Percentiles rank a stretch among this genome's conserved stretches.
Conservation (phyloP, 1,140 invertebrate species). For the Schlechtendalia chinensis region DNA sequence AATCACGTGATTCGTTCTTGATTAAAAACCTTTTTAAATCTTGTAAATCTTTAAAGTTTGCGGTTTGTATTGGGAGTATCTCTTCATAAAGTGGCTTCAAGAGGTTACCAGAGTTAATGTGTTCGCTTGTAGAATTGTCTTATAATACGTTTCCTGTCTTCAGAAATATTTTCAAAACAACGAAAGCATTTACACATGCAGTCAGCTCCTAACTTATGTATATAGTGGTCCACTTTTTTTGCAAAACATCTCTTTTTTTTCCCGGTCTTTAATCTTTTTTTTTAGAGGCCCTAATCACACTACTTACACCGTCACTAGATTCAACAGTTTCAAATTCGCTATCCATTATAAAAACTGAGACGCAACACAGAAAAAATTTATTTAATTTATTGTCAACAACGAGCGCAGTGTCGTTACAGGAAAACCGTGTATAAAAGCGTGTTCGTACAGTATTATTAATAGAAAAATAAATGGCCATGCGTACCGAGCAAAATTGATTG, state of each 20-base stretch:
- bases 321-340: too few species aligned
- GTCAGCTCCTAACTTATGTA: constrained; percentile 37
- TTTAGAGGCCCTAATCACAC: not conserved
- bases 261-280: not conserved
- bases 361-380: too few species aligned
- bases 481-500: too few species aligned
- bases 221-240: not conserved
- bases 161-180: constrained; percentile 49
- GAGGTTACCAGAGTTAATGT: not conserved
- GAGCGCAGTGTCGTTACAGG: too few species aligned
- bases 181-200: too few species aligned
- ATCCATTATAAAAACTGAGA: too few species aligned
- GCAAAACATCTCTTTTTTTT: not conserved
- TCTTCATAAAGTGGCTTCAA: constrained; percentile 18
- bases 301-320: too few species aligned
- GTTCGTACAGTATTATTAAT: too few species aligned
- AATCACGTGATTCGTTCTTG: not conserved
- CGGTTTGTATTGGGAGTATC: not conserved
- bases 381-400: too few species aligned
- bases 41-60: constrained; percentile 19
- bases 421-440: too few species aligned
- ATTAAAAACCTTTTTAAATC: constrained; percentile 21
- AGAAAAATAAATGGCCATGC: too few species aligned
- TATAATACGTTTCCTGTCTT: not conserved
- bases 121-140: not conserved